A percentile compares a stretch with the other conserved stretches of the same genome.
These are phyloP conservation scores for Hemiprocne comata DNA, from an alignment of 2,113 vertebrate genomes.

Conservation along the genomic window DNA sequence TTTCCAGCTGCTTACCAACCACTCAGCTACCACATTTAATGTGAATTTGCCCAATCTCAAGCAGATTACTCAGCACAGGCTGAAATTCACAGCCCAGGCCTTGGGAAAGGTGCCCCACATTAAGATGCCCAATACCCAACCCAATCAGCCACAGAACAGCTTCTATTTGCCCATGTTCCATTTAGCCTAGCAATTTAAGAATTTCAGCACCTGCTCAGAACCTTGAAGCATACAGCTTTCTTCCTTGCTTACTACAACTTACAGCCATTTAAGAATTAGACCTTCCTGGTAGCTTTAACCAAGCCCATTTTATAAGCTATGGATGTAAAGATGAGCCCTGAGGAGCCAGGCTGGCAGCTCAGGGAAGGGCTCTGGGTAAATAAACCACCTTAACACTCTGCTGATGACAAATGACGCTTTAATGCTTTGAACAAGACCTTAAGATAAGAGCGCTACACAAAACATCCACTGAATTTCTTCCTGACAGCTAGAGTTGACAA, in stretches of 20 bases:
- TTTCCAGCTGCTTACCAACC: background rate
- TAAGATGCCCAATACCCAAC: background rate
- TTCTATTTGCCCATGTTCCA: background rate
- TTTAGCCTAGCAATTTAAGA: background rate
- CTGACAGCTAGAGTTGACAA: background rate
- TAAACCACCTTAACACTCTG: background rate
- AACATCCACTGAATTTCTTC: background rate
- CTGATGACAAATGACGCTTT: background rate
- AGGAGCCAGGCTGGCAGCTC: background rate
- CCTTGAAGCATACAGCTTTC: background rate
- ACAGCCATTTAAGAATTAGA: background rate
- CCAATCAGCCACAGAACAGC: background rate
- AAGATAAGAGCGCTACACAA: background rate
- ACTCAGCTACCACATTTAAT: background rate
- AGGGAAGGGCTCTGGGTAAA: background rate
- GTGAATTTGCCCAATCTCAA: accelerated
- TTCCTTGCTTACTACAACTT: background rate
- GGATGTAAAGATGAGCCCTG: background rate
- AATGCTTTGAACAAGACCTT: background rate
- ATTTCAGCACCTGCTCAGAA: background rate
- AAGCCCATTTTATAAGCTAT: background rate
- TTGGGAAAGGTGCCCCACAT: background rate
- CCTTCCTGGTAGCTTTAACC: background rate
- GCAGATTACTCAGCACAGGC: background rate
- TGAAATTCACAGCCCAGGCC: background rate